phyloP scores from a whole-genome alignment of 2,797 vertebrate genomes.

The Rhinella marina region DNA sequence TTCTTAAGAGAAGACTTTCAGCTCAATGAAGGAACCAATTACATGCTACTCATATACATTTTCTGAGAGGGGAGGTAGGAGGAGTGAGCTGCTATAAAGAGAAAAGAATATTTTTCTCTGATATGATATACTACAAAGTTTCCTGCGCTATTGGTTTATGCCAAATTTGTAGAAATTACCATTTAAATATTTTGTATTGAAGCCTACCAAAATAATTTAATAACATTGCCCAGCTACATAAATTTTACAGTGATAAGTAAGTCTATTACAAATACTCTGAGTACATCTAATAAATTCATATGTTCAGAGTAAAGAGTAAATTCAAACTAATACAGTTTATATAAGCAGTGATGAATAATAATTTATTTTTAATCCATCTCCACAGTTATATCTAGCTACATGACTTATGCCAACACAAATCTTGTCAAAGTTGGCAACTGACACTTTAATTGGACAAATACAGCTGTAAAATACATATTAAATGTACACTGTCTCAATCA shows the following conservation, averaged over 20 bases:
- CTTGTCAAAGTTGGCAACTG: slow-evolving; percentile 84
- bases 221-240: not conserved
- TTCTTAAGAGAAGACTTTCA: too few relatives aligned
- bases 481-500: slow-evolving; percentile 83
- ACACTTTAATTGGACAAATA: slow-evolving; percentile 88
- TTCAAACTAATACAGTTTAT: slow-evolving; percentile 68
- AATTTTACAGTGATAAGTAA: not conserved
- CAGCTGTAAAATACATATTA: slow-evolving; percentile 80
- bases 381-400: slow-evolving; percentile 92
- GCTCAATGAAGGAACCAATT: too few relatives aligned
- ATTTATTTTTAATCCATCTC: slow-evolving; percentile 91
- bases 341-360: slow-evolving; percentile 86
- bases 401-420: slow-evolving; percentile 85
- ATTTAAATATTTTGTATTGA: not conserved
- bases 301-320: slow-evolving; percentile 62
- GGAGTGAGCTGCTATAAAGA: too few relatives aligned
- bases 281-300: not conserved
- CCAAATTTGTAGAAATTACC: too few relatives aligned
- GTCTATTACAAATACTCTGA: not conserved
- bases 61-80: too few relatives aligned
- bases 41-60: too few relatives aligned
- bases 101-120: too few relatives aligned
- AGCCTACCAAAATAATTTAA: not conserved
- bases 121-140: too few relatives aligned
- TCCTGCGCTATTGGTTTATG: too few relatives aligned